A percentile compares a stretch with the other conserved stretches of the same genome.
Conservation (phyloP, 2,797 vertebrate genomes). For the Odontamblyopus lacepedii region DNA sequence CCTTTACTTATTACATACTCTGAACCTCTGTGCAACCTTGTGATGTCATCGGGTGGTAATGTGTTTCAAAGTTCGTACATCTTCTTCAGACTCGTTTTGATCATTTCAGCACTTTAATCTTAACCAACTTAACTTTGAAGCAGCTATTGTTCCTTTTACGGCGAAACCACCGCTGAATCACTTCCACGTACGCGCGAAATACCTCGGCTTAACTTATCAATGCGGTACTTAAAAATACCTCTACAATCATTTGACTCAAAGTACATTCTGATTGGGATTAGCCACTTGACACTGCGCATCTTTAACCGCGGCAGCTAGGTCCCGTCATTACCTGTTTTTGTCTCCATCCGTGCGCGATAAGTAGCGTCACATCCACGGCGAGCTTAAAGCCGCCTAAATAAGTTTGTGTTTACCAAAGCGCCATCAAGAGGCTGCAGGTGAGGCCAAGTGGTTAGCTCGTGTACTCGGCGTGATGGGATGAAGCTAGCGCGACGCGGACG, state of each 20-base stretch:
- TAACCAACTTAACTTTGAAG: not conserved
- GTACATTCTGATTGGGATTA: slow-evolving; percentile 33
- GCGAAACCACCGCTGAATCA: not conserved
- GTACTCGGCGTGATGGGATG: slow-evolving; percentile 42
- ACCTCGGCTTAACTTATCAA: slow-evolving; percentile 3
- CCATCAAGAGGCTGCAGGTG: slow-evolving; percentile 67
- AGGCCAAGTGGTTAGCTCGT: slow-evolving; percentile 53
- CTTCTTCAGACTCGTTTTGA: too few relatives aligned
- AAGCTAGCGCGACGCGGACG: slow-evolving; percentile 38
- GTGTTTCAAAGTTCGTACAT: too few relatives aligned
- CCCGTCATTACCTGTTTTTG: slow-evolving; percentile 36
- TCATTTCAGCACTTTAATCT: too few relatives aligned
- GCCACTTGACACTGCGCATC: slow-evolving; percentile 48
- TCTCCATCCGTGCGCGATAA: not conserved
- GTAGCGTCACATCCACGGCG: slow-evolving; percentile 5
- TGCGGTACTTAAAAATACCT: slow-evolving; percentile 9
- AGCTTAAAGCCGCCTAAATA: slow-evolving; percentile 55
- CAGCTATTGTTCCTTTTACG: not conserved
- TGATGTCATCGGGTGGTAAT: too few relatives aligned
- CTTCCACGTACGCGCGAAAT: not conserved
- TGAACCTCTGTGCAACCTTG: too few relatives aligned
- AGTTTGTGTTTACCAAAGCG: slow-evolving; percentile 54
- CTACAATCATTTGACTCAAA: slow-evolving; percentile 47
- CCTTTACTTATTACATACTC: too few relatives aligned
- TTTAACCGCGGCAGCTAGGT: slow-evolving; percentile 31